Conservation (phyloP, 2,797 vertebrate species). For the Chromis chromis region DNA sequence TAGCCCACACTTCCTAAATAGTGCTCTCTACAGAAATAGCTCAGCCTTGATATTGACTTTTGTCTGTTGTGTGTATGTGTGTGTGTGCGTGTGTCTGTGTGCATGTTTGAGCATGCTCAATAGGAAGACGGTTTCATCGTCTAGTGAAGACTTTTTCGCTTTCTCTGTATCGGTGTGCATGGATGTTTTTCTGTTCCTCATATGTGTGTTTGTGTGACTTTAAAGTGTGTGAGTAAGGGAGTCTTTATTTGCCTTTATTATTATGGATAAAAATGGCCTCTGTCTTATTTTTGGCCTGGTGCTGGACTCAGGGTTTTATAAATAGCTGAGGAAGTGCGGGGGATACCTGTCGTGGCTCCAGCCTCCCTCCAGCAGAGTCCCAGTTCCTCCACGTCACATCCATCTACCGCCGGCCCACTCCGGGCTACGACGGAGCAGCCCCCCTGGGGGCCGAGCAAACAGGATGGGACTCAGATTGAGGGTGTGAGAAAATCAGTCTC, state of each 20-base stretch:
- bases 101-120: conserved; percentile 35
- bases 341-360: conserved; percentile 81
- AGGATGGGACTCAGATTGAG: conserved; percentile 75
- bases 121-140: conserved; percentile 56
- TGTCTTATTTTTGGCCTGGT: conserved; percentile 85
- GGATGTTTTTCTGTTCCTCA: conserved; percentile 21
- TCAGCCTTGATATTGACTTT: conserved; percentile 86
- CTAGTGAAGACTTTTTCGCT: conserved; percentile 57
- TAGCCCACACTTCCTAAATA: conserved; percentile 85
- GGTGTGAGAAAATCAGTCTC: conserved; percentile 77
- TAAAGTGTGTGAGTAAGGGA: conserved; percentile 22
- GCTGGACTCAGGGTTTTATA: conserved; percentile 79
- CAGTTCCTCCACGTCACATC: conserved; percentile 76
- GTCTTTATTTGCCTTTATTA: conserved; percentile 61
- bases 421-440: conserved; percentile 40
- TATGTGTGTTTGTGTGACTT: conserved; percentile 1
- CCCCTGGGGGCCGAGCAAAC: conserved; percentile 70
- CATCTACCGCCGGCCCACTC: conserved; percentile 64
- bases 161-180: conserved; percentile 17
- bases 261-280: conserved; percentile 82
- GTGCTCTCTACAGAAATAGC: conserved; percentile 85
- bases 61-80: conserved; percentile 62
- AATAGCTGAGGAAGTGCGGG: conserved; percentile 85
- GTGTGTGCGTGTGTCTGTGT: conserved; percentile 39
- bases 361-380: conserved; percentile 69